Conservation (phyloP, 2,113 vertebrate genomes). For the Micronycteris hirsuta region DNA sequence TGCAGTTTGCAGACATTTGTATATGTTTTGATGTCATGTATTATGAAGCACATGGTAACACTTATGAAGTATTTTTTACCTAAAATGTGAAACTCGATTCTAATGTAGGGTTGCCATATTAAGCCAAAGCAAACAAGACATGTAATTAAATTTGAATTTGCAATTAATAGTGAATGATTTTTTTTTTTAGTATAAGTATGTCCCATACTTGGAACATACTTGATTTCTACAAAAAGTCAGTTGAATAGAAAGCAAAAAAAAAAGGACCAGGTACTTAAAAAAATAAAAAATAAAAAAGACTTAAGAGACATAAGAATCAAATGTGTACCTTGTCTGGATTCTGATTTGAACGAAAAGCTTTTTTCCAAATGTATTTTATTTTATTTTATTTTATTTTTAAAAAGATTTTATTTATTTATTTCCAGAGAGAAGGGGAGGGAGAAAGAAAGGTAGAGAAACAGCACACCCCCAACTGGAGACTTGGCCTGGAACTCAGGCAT, state of each 20-base stretch:
- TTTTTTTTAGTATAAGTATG: not conserved
- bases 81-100: not conserved
- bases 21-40: not conserved
- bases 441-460: no score
- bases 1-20: not conserved
- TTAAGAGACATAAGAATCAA: not conserved
- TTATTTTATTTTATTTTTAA: no score
- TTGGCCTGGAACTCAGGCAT: no score
- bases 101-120: not conserved
- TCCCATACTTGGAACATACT: not conserved
- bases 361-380: not conserved
- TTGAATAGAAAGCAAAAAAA: not conserved
- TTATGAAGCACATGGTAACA: not conserved
- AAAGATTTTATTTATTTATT: no score
- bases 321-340: not conserved
- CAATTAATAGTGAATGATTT: no score
- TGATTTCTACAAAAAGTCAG: not conserved
- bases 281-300: not conserved
- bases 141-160: not conserved
- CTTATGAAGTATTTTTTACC: not conserved
- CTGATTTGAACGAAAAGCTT: conserved; percentile 18
- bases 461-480: no score
- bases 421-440: no score
- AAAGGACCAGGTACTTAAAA: no score
- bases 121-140: not conserved